Percentiles rank a stretch among this genome's conserved stretches.
Evolutionary conservation across 2,113 vertebrate species (phyloP).

Genomic region (Atrichornis clamosus): DNA sequence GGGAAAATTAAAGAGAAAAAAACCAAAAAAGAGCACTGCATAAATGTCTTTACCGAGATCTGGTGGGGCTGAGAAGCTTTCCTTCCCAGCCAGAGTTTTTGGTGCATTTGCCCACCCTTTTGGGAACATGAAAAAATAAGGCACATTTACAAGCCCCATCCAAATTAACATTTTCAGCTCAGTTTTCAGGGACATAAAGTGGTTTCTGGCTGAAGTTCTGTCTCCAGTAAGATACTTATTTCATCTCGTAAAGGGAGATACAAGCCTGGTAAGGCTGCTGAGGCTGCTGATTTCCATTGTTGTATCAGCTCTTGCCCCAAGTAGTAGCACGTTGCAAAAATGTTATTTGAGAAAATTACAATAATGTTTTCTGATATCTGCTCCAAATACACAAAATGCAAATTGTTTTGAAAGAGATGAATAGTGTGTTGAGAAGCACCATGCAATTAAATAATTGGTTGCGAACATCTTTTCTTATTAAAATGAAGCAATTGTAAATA

Average conservation of each 20-base stretch:
- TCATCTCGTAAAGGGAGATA: neutral
- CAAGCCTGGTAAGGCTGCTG: neutral
- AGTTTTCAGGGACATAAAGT: neutral
- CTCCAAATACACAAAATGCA: slow-evolving; percentile 26
- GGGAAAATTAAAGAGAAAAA: neutral
- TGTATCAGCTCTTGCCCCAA: neutral
- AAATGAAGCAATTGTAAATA: slow-evolving; percentile 43
- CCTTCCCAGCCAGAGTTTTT: neutral
- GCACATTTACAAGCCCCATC: neutral
- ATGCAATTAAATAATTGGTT: slow-evolving; percentile 47
- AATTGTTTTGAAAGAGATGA: slow-evolving; percentile 37
- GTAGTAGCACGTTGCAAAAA: neutral
- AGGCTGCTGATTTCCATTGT: neutral
- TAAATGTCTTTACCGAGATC: neutral
- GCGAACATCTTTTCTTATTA: slow-evolving; percentile 36
- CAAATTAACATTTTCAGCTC: neutral
- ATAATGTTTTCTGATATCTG: slow-evolving; percentile 1
- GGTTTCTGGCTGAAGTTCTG: neutral
- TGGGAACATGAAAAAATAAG: neutral
- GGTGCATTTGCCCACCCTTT: neutral
- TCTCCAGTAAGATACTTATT: neutral
- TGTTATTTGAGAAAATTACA: neutral
- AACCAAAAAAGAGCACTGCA: neutral
- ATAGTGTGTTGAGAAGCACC: neutral
- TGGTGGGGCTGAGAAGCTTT: neutral